Conservation (phyloP, 2,888 invertebrate genomes). For the Epinotia demarniana region DNA sequence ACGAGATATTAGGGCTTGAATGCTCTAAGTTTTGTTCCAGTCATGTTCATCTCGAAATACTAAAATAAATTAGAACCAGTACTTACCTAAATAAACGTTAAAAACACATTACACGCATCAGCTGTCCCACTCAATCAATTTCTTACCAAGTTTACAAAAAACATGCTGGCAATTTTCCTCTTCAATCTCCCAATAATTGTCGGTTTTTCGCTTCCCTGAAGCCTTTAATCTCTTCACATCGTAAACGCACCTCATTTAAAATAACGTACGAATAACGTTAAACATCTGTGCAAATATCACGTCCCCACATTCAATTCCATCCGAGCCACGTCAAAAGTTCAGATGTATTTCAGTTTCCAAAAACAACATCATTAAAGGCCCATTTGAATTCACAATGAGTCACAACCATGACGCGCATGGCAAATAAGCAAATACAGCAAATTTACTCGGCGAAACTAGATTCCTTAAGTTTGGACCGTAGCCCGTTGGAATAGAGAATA, state of each 20-base stretch:
- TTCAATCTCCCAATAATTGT: conserved; percentile 13
- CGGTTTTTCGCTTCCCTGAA: conserved; percentile 16
- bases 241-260: neutral
- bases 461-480: conserved; percentile 48
- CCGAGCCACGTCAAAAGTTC: conserved; percentile 18
- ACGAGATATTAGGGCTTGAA: too few species aligned
- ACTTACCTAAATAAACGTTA: neutral
- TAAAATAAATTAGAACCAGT: neutral
- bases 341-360: conserved; percentile 52
- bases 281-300: conserved; percentile 24
- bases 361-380: conserved; percentile 64
- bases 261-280: neutral
- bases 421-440: conserved; percentile 54
- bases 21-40: too few species aligned
- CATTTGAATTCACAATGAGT: conserved; percentile 63
- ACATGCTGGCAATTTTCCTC: conserved; percentile 12
- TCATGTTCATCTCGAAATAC: too few species aligned
- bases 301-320: conserved; percentile 19
- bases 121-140: neutral
- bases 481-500: conserved; percentile 46
- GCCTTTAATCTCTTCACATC: conserved; percentile 7
- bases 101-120: conserved; percentile 4
- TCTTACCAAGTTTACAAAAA: conserved; percentile 3
- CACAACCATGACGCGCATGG: conserved; percentile 59
- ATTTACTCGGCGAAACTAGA: conserved; percentile 45